Base-by-base conservation (phyloP, 2,797 vertebrate genomes). In the Triplophysa yarkandensis region DNA sequence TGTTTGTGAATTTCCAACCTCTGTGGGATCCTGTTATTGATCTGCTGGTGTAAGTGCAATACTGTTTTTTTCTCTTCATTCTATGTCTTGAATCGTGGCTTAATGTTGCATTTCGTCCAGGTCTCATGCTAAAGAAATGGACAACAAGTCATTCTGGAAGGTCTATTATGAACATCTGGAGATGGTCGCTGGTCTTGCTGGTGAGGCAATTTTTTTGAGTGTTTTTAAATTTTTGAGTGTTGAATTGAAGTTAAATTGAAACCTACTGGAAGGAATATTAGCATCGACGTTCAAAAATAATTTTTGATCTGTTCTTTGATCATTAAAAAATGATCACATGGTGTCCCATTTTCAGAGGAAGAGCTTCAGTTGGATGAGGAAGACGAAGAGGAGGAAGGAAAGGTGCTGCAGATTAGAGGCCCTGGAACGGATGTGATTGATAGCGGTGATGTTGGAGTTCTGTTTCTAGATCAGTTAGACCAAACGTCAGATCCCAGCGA, bases 21-120 rank as follows among this genome's bases (percentile, higher is more conserved):
- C 90, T 99, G 68, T 99, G 98, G 98, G 95, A 96, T 73, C 90
- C 96, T 6, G 93, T 98, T 28, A 94, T 94, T 79, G 97, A 99
- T 10, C 93, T 99, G 11, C 77, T 99, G 63, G 91, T 85, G 98
- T 99, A 82, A 96, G 95, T 91, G 10, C n/a, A 19, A 11, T 19
- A 13, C 23, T n/a, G 2, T 58, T 27, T 11, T 1, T 41, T 0
- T 66, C 34, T 36, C 30, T 34, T 30, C 43, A 32, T 46, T 65
- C 62, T 41, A 34, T 6, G 66, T 82, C 58, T 76, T 72, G 36
- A 25, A 3, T 27, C 28, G 16, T 41, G 1, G 13, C 13, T 69
- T 69, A 10, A 76, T 39, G n/a, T 25, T 6, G 23, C 52, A 21
- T 77, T 67, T 75, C 58, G 84, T 5, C 81, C 90, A 99, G 97